A percentile compares a stretch with the other conserved stretches of the same genome.
These are phyloP conservation scores for Dolomedes plantarius DNA, from an alignment of 2,888 invertebrate species.

Conservation along the genomic window DNA sequence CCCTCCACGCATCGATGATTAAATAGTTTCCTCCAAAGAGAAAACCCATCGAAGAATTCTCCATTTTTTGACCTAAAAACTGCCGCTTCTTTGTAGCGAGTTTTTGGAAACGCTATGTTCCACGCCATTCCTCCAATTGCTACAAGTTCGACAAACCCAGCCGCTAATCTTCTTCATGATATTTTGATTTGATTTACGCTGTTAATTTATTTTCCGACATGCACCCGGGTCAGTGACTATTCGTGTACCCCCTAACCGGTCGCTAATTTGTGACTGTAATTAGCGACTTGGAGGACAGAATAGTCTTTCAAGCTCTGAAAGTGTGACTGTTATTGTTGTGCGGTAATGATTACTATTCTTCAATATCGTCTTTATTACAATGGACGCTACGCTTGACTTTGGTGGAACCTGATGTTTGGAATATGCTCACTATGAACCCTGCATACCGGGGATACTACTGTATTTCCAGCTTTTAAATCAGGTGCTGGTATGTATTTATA, in stretches of 20 bases:
- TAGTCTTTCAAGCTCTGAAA: background rate
- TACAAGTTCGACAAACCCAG: conserved; percentile 10
- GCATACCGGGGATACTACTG: background rate
- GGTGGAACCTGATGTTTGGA: background rate
- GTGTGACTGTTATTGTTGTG: background rate
- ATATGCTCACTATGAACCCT: background rate
- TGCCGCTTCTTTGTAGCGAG: conserved; percentile 33
- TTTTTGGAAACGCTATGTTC: background rate
- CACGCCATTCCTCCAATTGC: background rate
- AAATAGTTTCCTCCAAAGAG: conserved; percentile 60
- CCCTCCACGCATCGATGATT: conserved; percentile 49
- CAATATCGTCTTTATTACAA: background rate
- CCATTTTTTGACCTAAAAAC: conserved; percentile 66
- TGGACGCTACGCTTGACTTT: background rate
- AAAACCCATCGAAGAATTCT: conserved; percentile 47
- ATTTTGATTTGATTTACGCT: background rate
- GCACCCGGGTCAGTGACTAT: conserved; percentile 7
- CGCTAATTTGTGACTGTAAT: background rate
- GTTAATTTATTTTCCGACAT: background rate
- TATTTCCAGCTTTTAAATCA: too few relatives aligned
- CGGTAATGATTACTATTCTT: background rate
- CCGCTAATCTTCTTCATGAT: background rate
- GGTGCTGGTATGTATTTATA: too few relatives aligned
- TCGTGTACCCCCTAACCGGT: too few relatives aligned
- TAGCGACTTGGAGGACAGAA: background rate